Evolutionary conservation across 1,140 invertebrate species (phyloP).

Genomic region (Trissolcus basalis): DNA sequence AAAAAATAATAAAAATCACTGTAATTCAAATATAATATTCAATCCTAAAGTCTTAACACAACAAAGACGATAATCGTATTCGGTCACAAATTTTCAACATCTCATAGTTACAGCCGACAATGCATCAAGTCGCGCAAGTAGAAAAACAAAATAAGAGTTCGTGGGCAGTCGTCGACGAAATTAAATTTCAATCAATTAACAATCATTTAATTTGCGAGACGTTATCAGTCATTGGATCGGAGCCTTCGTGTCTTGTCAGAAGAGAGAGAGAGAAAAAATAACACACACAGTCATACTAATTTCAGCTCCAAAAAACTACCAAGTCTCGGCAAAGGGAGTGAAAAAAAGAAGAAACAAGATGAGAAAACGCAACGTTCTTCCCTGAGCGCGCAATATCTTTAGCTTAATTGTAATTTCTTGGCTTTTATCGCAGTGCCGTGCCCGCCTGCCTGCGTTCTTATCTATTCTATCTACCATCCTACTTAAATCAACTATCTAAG

Average conservation of each 20-base stretch:
- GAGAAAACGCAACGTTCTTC: constrained; percentile 23
- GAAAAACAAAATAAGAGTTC: too few species aligned
- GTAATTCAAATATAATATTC: too few species aligned
- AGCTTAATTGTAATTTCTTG: constrained; percentile 44
- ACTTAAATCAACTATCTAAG: constrained; percentile 52
- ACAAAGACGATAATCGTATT: too few species aligned
- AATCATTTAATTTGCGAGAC: too few species aligned
- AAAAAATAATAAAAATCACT: too few species aligned
- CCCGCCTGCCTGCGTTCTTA: constrained; percentile 54
- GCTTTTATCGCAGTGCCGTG: constrained; percentile 58
- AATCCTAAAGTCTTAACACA: too few species aligned
- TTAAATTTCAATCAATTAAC: too few species aligned
- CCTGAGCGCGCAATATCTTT: constrained; percentile 47
- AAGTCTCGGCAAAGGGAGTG: background rate
- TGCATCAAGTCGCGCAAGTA: too few species aligned
- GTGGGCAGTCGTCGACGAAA: too few species aligned
- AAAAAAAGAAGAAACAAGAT: background rate
- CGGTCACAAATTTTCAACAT: too few species aligned
- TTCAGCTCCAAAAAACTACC: background rate
- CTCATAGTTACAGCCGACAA: too few species aligned
- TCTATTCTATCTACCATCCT: constrained; percentile 47
- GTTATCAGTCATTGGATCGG: too few species aligned
- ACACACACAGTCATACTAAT: background rate
- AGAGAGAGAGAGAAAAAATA: background rate
- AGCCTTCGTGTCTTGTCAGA: background rate